These are phyloP conservation scores for Akabosia matsudoensis DNA, from an alignment of 1,140 invertebrate species.

Conservation along the genomic window DNA sequence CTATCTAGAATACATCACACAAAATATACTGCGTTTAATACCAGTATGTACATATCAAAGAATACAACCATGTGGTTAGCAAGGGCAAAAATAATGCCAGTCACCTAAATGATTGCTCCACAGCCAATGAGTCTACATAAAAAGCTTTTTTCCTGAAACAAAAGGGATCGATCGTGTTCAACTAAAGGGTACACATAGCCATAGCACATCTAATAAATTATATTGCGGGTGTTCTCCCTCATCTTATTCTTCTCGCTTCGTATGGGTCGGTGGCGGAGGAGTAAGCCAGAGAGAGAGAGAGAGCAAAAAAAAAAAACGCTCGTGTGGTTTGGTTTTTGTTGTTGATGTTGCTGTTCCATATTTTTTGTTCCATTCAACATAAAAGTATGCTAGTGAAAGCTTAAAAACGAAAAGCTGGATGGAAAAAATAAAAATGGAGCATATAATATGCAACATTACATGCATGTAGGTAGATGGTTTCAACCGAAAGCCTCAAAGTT, in stretches of 20 bases:
- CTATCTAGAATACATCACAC: too few relatives aligned
- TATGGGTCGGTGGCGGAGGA: not conserved
- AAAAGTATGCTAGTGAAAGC: not conserved
- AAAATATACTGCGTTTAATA: too few relatives aligned
- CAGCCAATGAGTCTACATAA: not conserved
- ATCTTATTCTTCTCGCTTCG: not conserved
- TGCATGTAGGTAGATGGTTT: not conserved
- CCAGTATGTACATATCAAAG: too few relatives aligned
- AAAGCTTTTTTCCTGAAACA: slow-evolving; percentile 3
- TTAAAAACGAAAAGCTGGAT: not conserved
- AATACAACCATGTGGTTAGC: too few relatives aligned
- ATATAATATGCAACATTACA: not conserved
- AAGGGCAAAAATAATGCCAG: not conserved
- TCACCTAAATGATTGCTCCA: not conserved
- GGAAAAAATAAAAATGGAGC: not conserved
- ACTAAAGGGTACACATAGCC: not conserved
- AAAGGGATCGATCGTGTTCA: slow-evolving; percentile 9
- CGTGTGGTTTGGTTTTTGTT: slow-evolving; percentile 10
- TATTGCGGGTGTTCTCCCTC: slow-evolving; percentile 1
- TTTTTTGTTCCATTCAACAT: not conserved
- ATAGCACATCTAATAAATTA: slow-evolving; percentile 3
- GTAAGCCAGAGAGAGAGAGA: not conserved
- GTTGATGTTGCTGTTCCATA: not conserved
- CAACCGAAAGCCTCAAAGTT: not conserved
- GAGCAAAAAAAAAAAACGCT: slow-evolving; percentile 2